Percentiles rank a stretch among this genome's conserved stretches.
Conservation (phyloP, 1,140 invertebrate genomes). For the Zophobas morio region DNA sequence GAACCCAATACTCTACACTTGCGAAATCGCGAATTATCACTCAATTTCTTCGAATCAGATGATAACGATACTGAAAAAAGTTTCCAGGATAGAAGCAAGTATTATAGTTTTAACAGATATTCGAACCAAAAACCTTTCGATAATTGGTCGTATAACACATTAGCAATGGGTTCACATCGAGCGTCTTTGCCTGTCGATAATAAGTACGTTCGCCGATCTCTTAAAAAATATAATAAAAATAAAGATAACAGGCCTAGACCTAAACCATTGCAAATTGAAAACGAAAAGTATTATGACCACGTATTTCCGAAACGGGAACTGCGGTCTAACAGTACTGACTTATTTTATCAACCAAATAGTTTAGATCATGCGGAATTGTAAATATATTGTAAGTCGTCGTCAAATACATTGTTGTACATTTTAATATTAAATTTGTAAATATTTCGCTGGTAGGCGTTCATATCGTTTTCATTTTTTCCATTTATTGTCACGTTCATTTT, state of each 20-base stretch:
- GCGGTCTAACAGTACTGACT: conserved; percentile 54
- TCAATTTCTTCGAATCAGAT: conserved; percentile 58
- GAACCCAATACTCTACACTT: conserved; percentile 52
- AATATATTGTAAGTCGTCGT: conserved; percentile 56
- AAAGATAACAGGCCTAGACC: conserved; percentile 56
- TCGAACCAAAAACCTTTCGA: conserved; percentile 55
- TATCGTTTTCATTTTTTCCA: conserved; percentile 43
- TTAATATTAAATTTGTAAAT: conserved; percentile 45
- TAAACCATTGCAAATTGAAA: conserved; percentile 63
- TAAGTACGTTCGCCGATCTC: conserved; percentile 55
- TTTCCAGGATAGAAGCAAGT: conserved; percentile 56
- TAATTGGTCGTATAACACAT: conserved; percentile 59
- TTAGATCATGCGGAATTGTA: conserved; percentile 66
- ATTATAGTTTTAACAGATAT: conserved; percentile 62
- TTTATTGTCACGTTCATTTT: background rate
- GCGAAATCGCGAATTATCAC: conserved; percentile 53
- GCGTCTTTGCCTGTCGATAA: conserved; percentile 55
- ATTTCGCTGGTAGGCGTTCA: conserved; percentile 24
- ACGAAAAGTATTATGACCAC: conserved; percentile 65
- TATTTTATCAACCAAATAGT: conserved; percentile 63
- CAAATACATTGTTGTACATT: conserved; percentile 37
- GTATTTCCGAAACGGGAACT: conserved; percentile 63
- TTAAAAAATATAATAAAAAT: conserved; percentile 54
- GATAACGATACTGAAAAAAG: conserved; percentile 52
- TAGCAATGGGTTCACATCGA: conserved; percentile 51